A percentile compares a stretch with the other conserved stretches of the same genome.
These are phyloP conservation scores for Gephyroberyx darwinii DNA, from an alignment of 2,797 vertebrate genomes.

Conservation along the genomic window DNA sequence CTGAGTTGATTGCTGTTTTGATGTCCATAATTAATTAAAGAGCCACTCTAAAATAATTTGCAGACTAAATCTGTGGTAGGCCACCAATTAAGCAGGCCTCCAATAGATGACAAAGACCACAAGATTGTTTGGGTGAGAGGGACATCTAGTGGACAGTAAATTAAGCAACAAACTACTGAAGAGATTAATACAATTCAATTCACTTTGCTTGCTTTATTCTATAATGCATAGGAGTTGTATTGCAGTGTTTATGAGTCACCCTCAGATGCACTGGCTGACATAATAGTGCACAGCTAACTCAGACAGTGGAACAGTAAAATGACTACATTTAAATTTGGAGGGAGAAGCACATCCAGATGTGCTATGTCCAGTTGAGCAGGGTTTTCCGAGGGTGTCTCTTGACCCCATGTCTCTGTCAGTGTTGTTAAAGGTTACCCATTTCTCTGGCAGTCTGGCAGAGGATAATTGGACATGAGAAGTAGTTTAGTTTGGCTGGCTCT, in stretches of 20 bases:
- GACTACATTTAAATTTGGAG: no score
- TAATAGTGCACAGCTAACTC: no score
- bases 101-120: no score
- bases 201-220: not conserved
- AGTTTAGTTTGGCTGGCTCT: slow-evolving; percentile 26
- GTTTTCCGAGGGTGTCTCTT: not conserved
- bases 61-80: no score
- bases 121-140: slow-evolving; percentile 25
- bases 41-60: no score
- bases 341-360: not conserved
- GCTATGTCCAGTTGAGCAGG: not conserved
- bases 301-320: no score
- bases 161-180: not conserved
- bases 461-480: slow-evolving; percentile 58
- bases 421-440: slow-evolving; percentile 38
- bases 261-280: no score
- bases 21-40: no score
- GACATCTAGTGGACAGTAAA: slow-evolving; percentile 63
- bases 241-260: no score
- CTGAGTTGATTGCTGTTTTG: no score
- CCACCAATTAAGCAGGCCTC: no score
- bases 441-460: slow-evolving; percentile 32
- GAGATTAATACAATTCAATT: not conserved
- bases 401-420: slow-evolving; percentile 34
- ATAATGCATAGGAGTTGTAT: no score